Percentiles rank a stretch among this genome's conserved stretches.
These are phyloP conservation scores for Onthophagus sagittarius DNA, from an alignment of 2,888 invertebrate species.

Conservation along the genomic window DNA sequence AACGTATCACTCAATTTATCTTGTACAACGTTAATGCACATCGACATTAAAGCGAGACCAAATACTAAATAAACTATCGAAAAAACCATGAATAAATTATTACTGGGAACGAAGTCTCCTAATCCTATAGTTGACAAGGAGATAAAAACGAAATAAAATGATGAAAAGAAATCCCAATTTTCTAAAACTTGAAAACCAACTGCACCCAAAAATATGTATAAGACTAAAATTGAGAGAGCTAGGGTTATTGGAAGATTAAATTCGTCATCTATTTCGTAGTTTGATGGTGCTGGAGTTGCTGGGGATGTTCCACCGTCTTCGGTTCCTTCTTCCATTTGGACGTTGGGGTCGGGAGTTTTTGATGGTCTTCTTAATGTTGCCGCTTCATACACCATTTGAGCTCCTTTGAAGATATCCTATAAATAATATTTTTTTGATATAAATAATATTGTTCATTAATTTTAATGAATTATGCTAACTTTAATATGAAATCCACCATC, in stretches of 20 bases:
- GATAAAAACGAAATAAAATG: slow-evolving; percentile 96
- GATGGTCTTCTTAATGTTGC: slow-evolving; percentile 73
- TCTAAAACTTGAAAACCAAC: slow-evolving; percentile 73
- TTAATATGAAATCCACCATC: no score
- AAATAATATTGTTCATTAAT: neutral
- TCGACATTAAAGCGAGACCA: slow-evolving; percentile 91
- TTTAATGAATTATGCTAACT: no score
- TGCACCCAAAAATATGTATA: slow-evolving; percentile 86
- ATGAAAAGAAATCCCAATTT: slow-evolving; percentile 86
- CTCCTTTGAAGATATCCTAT: slow-evolving; percentile 79
- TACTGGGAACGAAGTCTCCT: slow-evolving; percentile 82
- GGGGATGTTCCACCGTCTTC: slow-evolving; percentile 51
- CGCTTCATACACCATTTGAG: slow-evolving; percentile 76
- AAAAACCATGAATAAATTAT: slow-evolving; percentile 79
- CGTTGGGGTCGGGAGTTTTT: slow-evolving; percentile 46
- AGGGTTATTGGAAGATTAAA: slow-evolving; percentile 92
- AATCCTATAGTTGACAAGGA: slow-evolving; percentile 98
- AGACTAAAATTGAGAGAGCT: slow-evolving; percentile 75
- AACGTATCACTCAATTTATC: slow-evolving; percentile 77
- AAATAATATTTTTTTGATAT: slow-evolving; percentile 34
- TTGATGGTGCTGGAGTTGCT: slow-evolving; percentile 73
- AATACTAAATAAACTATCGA: slow-evolving; percentile 92
- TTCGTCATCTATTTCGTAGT: slow-evolving; percentile 83
- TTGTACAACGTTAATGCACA: slow-evolving; percentile 96
- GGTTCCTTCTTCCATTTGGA: slow-evolving; percentile 36